Percentiles rank a stretch among this genome's conserved stretches.
phyloP scores from a whole-genome alignment of 2,113 vertebrate genomes.

The Bos indicus region DNA sequence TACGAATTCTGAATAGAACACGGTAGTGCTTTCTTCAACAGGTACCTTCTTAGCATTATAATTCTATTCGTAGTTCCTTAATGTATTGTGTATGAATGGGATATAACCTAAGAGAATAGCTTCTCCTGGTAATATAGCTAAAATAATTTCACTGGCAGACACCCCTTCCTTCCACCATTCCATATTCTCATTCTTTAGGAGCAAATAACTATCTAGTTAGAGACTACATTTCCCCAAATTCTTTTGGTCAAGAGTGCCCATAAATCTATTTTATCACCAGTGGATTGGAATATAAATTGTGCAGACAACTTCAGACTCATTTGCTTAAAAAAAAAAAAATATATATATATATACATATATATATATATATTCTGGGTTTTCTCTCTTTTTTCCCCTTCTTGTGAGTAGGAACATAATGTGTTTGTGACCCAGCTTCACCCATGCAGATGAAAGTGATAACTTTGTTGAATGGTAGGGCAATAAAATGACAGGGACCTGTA shows the following conservation, averaged over 20 bases:
- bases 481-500: background rate
- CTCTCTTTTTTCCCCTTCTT: background rate
- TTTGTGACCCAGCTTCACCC: background rate
- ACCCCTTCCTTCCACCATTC: background rate
- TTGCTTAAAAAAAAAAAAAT: background rate
- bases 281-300: background rate
- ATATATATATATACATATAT: background rate
- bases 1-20: slow-evolving; percentile 6
- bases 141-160: background rate
- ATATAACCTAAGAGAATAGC: background rate
- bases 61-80: background rate
- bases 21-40: background rate
- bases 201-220: background rate
- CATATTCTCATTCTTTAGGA: background rate
- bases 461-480: background rate
- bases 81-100: background rate
- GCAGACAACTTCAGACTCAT: background rate
- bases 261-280: background rate
- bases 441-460: background rate
- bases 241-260: background rate
- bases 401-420: background rate
- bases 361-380: background rate
- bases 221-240: background rate
- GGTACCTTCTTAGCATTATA: background rate
- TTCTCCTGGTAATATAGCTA: background rate